Evolutionary conservation across 1,140 invertebrate species (phyloP).

Genomic region (Ceratosolen fusciceps): DNA sequence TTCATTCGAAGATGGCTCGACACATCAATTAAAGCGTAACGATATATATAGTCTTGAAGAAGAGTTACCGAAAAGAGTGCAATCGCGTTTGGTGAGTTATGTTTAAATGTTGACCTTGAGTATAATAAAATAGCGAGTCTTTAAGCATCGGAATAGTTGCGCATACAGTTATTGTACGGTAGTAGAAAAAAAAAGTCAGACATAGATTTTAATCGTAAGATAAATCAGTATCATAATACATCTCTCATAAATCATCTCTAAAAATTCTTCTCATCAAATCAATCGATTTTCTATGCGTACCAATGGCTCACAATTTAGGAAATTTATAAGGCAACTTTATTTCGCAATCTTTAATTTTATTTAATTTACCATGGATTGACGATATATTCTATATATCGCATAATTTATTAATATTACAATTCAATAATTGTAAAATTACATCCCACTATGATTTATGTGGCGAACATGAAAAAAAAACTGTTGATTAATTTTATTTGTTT

Average conservation of each 20-base stretch:
- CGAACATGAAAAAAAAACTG: conserved; percentile 21
- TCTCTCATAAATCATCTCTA: conserved; percentile 5
- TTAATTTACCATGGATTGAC: no score
- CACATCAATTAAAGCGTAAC: conserved; percentile 65
- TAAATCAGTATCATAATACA: conserved; percentile 11
- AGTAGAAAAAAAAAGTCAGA: conserved; percentile 30
- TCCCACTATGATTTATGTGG: background rate
- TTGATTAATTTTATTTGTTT: conserved; percentile 57
- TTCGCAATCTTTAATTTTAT: no score
- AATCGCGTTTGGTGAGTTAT: conserved; percentile 71
- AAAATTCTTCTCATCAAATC: background rate
- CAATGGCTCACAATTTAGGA: no score
- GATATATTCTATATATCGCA: no score
- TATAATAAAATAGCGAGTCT: conserved; percentile 25
- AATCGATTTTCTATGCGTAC: conserved; percentile 14
- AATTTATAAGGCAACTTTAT: no score
- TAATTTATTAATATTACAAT: no score
- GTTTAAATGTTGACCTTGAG: conserved; percentile 50
- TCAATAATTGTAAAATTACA: no score
- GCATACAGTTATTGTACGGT: conserved; percentile 41
- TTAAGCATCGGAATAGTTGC: conserved; percentile 8
- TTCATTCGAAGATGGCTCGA: conserved; percentile 71
- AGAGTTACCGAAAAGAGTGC: conserved; percentile 72
- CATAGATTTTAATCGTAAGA: conserved; percentile 19
- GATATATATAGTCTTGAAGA: conserved; percentile 71